phyloP scores from a whole-genome alignment of 2,888 invertebrate genomes.

The Blastobasis adustella region DNA sequence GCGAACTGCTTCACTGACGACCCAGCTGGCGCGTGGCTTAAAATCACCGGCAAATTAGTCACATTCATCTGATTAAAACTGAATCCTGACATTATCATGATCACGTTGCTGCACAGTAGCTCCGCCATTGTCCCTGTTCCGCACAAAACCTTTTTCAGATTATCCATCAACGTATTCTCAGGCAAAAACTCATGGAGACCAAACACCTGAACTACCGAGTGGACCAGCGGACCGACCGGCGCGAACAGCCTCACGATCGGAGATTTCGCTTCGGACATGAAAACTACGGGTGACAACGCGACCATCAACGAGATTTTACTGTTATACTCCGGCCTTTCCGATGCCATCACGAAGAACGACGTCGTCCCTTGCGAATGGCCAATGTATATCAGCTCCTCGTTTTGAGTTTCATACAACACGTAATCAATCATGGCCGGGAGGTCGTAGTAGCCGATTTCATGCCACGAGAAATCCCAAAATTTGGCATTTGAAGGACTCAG shows the following conservation, averaged over 20 bases:
- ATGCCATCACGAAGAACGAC: conserved; percentile 72
- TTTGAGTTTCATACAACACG: conserved; percentile 67
- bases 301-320: conserved; percentile 68
- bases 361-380: conserved; percentile 83
- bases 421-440: conserved; percentile 87
- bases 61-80: neutral
- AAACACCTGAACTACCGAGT: conserved; percentile 38
- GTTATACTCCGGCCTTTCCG: conserved; percentile 71
- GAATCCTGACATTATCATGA: neutral
- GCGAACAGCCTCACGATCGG: conserved; percentile 45
- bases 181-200: conserved; percentile 81
- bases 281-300: conserved; percentile 75
- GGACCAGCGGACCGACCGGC: conserved; percentile 29
- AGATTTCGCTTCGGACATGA: conserved; percentile 50
- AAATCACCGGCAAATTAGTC: conserved; percentile 15
- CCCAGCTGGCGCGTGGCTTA: conserved; percentile 52
- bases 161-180: neutral
- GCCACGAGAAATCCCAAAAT: conserved; percentile 86
- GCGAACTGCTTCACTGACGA: conserved; percentile 44
- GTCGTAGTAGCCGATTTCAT: conserved; percentile 86
- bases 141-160: neutral
- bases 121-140: neutral
- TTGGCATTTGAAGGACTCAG: conserved; percentile 29
- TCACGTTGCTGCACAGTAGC: neutral
- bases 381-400: conserved; percentile 71